phyloP scores from a whole-genome alignment of 2,888 invertebrate genomes.

The Pherbina coryleti region DNA sequence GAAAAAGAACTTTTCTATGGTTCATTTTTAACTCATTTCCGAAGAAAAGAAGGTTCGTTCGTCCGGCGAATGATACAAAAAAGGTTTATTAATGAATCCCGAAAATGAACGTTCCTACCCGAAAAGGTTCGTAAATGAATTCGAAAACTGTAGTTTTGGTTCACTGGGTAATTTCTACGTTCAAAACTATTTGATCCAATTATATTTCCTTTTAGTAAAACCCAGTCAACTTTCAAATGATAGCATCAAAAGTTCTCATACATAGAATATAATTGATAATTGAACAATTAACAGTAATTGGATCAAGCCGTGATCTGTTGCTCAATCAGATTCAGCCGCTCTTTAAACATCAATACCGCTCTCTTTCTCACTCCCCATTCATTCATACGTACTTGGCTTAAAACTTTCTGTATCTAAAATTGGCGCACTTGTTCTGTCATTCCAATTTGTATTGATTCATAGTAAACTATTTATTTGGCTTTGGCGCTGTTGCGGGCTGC shows the following conservation, averaged over 20 bases:
- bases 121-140: no score
- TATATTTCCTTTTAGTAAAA: neutral
- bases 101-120: no score
- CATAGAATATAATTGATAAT: neutral
- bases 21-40: no score
- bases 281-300: slow-evolving; percentile 5
- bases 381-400: no score
- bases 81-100: no score
- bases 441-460: neutral
- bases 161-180: no score
- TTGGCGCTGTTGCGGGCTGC: neutral
- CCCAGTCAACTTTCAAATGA: neutral
- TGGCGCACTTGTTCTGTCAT: neutral
- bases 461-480: neutral
- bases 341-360: neutral
- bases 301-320: neutral
- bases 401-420: neutral
- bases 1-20: no score
- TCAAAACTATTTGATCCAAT: no score
- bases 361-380: neutral
- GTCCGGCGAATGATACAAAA: no score
- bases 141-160: no score
- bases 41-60: no score
- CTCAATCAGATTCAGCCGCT: neutral
- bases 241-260: neutral